These are phyloP conservation scores for Echeneis naucrates DNA, from an alignment of 2,797 vertebrate species.

Conservation along the genomic window DNA sequence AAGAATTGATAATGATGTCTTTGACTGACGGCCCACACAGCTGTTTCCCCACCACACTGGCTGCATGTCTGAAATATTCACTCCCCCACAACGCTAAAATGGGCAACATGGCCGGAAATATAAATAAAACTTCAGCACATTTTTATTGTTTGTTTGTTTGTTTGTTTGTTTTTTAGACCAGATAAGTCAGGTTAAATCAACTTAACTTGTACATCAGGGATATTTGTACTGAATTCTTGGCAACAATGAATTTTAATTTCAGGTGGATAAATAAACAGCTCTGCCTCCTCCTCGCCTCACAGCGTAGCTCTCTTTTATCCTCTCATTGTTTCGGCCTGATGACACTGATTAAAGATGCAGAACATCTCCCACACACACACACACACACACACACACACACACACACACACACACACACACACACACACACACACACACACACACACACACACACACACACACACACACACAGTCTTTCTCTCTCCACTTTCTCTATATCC, in stretches of 20 bases:
- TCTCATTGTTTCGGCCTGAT: constrained; percentile 40
- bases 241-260: neutral
- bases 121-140: neutral
- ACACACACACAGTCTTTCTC: constrained; percentile 20
- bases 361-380: constrained; percentile 29
- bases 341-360: constrained; percentile 57
- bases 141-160: neutral
- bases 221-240: neutral
- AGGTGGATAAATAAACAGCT: neutral
- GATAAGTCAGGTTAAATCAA: neutral
- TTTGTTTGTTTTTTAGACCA: neutral
- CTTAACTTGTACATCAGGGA: neutral
- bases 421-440: neutral
- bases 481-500: constrained; percentile 63
- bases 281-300: neutral
- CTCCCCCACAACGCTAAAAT: neutral
- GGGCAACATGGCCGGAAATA: neutral
- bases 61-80: neutral
- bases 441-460: neutral
- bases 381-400: neutral
- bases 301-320: constrained; percentile 23
- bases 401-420: constrained; percentile 13
- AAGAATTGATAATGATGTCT: too few species aligned
- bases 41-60: too few species aligned
- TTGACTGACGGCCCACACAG: neutral